A percentile compares a stretch with the other conserved stretches of the same genome.
These are phyloP conservation scores for Agonopterix subpropinquella DNA, from an alignment of 2,888 invertebrate genomes.

Conservation along the genomic window DNA sequence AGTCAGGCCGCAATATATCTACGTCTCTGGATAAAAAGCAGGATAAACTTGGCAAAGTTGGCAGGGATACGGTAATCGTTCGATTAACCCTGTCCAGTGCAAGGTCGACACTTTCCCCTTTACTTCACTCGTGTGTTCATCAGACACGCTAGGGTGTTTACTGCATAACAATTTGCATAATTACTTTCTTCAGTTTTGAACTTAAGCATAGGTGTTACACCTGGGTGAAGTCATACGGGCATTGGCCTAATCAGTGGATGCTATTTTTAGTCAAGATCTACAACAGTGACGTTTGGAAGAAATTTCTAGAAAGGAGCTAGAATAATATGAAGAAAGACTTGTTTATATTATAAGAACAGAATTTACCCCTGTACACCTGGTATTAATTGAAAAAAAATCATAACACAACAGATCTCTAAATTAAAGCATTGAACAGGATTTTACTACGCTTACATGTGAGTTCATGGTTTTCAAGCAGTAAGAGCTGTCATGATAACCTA, in stretches of 20 bases:
- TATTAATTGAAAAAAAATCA: no score
- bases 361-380: no score
- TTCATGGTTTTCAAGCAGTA: no score
- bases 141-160: constrained; percentile 23
- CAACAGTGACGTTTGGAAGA: no score
- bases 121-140: constrained; percentile 14
- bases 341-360: no score
- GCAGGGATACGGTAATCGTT: constrained; percentile 10
- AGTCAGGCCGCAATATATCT: not conserved
- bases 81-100: constrained; percentile 15
- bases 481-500: no score
- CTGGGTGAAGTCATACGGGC: not conserved
- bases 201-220: not conserved
- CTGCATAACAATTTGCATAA: constrained; percentile 8
- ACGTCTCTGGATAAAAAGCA: constrained; percentile 10
- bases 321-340: no score
- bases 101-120: constrained; percentile 48
- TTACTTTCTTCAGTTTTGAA: constrained; percentile 3
- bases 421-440: no score
- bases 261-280: no score
- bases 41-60: constrained; percentile 14
- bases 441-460: no score
- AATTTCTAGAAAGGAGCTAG: no score
- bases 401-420: no score
- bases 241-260: not conserved